phyloP scores from a whole-genome alignment of 2,888 invertebrate genomes.

The Diplazon laetatorius region DNA sequence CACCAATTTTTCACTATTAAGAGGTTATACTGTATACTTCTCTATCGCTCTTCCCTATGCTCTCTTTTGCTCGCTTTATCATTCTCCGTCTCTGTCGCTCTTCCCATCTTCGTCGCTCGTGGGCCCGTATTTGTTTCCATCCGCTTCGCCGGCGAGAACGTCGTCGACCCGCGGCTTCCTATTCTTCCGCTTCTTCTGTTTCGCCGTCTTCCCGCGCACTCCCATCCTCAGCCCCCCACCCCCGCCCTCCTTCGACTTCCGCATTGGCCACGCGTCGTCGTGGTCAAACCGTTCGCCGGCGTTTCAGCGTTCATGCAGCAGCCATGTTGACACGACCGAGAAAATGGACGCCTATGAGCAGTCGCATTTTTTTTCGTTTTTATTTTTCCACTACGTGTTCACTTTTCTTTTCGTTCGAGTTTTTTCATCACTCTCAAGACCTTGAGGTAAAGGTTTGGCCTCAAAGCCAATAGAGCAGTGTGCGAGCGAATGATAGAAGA shows the following conservation, averaged over 20 bases:
- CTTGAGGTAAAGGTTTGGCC: neutral
- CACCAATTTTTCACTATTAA: too few relatives aligned
- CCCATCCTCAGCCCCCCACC: neutral
- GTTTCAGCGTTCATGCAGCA: neutral
- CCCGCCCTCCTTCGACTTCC: neutral
- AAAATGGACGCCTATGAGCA: neutral
- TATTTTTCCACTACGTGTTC: too few relatives aligned
- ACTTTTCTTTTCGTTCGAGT: neutral
- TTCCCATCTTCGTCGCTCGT: neutral
- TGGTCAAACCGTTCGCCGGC: too few relatives aligned
- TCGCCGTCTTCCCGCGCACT: neutral
- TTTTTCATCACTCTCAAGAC: neutral
- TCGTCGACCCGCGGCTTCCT: constrained; percentile 7
- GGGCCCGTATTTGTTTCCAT: constrained; percentile 15
- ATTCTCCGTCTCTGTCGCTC: neutral
- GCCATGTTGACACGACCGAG: constrained; percentile 9
- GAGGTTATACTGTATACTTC: too few relatives aligned
- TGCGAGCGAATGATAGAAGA: neutral
- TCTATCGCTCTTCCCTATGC: constrained; percentile 28
- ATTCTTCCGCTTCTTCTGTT: constrained; percentile 41
- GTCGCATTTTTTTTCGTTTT: neutral
- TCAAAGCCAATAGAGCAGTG: neutral
- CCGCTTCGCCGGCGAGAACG: constrained; percentile 18
- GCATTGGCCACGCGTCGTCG: neutral
- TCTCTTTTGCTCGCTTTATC: constrained; percentile 17